These are phyloP conservation scores for Tetrax tetrax DNA, from an alignment of 2,113 vertebrate species.

Conservation along the genomic window DNA sequence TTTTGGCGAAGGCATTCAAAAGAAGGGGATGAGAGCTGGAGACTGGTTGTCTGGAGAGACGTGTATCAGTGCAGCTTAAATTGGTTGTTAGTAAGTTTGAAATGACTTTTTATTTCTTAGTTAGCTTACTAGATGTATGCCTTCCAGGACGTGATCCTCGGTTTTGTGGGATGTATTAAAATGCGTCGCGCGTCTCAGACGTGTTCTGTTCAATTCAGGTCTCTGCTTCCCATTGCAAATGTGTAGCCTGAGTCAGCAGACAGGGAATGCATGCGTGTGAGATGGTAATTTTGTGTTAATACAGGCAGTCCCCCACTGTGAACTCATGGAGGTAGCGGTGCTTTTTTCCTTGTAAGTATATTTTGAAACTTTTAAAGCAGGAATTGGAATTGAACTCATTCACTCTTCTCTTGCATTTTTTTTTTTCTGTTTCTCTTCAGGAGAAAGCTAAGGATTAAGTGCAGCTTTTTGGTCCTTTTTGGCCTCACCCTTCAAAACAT, in stretches of 20 bases:
- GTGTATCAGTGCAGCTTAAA: not conserved
- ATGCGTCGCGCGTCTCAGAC: fast-evolving
- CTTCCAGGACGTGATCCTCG: not conserved
- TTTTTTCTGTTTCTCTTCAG: not conserved
- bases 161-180: not conserved
- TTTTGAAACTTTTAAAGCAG: not conserved
- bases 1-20: not conserved
- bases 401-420: not conserved
- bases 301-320: not conserved
- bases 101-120: not conserved
- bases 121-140: no score
- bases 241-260: not conserved
- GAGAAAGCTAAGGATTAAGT: not conserved
- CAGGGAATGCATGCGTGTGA: not conserved
- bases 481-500: not conserved
- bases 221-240: not conserved
- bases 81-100: not conserved
- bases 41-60: not conserved
- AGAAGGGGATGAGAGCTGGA: not conserved
- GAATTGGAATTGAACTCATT: not conserved
- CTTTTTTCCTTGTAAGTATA: not conserved
- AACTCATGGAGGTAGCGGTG: not conserved
- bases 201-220: not conserved
- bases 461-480: not conserved
- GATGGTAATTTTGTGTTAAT: not conserved